Base-by-base conservation (phyloP, 2,888 invertebrate species). In the Spialia ferax region DNA sequence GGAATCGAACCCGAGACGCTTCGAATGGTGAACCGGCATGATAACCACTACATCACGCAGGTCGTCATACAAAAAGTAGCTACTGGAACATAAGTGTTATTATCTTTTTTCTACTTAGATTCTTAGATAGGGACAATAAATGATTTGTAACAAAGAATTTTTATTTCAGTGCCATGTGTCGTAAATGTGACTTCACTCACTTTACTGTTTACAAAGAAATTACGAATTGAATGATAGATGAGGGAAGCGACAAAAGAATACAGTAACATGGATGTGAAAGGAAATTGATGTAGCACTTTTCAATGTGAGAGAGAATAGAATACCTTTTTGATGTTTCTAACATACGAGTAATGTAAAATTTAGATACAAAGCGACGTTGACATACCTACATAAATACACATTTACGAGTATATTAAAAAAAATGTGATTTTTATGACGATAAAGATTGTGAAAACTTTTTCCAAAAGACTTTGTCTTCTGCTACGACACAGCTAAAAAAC, bases 221-320 rank as follows among this genome's bases (percentile, higher is more conserved):
- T 38, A 59, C 42, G 20, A 42, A 35, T 54, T 66, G 66, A 66
- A 66, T 45, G 60, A 66, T 60, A 60, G 29, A 66, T 66, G 54
- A 66, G 54, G 1, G 54, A 54, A 23, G 29, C 52, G 52, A 52
- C 66, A 66, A 66, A 66, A 32, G 60, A 45, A 45, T 54, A 60
- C 42, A 54, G 20, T 10, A n/a, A 66, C 60, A 26, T 32, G 8
- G 42, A 8, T 45, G 13, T 57, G 54, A 35, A n/a, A 38, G 22
- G 42, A 59, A 60, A 54, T 26, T 23, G 4, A 20, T 52, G 50
- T 23, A 55, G 55, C 15, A n/a, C 11, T 38, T 48, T 8, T 48
- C n/a, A 56, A 63, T 23, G n/a, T 13, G 18, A 56, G 11, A 29
- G n/a, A 15, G 6, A 63, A 56, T 61, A 50, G 8, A 55, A 55